phyloP scores from a whole-genome alignment of 1,140 invertebrate species.

The Rhynchophorus ferrugineus region DNA sequence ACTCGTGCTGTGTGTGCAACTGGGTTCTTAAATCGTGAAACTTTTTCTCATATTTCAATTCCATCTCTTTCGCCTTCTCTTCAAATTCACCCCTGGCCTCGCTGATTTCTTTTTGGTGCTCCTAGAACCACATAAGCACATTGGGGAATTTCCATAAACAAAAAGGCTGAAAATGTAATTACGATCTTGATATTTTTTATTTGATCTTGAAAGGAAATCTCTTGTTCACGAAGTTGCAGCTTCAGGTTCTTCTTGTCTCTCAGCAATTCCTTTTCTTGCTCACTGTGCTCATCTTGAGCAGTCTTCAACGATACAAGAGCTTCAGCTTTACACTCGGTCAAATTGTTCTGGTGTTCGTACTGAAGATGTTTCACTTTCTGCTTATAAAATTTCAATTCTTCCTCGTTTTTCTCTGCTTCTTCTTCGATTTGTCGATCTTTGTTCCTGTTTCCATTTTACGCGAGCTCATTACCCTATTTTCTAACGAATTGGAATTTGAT shows the following conservation, averaged over 20 bases:
- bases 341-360: slow-evolving; percentile 82
- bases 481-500: too few relatives aligned
- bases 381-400: slow-evolving; percentile 79
- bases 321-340: slow-evolving; percentile 70
- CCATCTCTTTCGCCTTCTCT: slow-evolving; percentile 65
- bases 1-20: slow-evolving; percentile 60
- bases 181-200: slow-evolving; percentile 58
- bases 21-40: slow-evolving; percentile 65
- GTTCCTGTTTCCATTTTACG: slow-evolving; percentile 50
- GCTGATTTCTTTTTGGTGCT: slow-evolving; percentile 54
- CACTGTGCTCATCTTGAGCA: slow-evolving; percentile 62
- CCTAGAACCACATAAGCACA: slow-evolving; percentile 3
- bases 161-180: too few relatives aligned
- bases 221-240: slow-evolving; percentile 63
- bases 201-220: slow-evolving; percentile 58
- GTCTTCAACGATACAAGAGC: slow-evolving; percentile 67
- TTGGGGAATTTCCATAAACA: too few relatives aligned
- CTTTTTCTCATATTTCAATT: slow-evolving; percentile 74
- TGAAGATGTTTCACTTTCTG: slow-evolving; percentile 89
- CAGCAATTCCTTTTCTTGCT: slow-evolving; percentile 67
- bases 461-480: too few relatives aligned
- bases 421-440: slow-evolving; percentile 86
- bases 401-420: slow-evolving; percentile 75
- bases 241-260: slow-evolving; percentile 73
- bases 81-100: slow-evolving; percentile 64